Base-by-base conservation (phyloP, 35 echinoderm and acorn worm genomes). In the Apostichopus californicus region DNA sequence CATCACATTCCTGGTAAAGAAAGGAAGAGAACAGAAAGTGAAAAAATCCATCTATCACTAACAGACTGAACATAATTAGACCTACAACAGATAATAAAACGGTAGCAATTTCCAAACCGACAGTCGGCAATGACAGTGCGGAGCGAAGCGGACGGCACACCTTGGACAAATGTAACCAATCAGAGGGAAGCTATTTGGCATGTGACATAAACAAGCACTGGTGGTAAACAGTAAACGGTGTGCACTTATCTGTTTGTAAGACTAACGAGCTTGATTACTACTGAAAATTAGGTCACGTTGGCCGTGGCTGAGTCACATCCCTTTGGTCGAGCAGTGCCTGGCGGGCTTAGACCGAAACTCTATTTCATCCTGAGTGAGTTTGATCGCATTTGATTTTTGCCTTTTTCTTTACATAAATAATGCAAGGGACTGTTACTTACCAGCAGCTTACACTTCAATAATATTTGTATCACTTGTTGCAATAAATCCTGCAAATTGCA, bases 381-480 rank as follows among this genome's bases (percentile, higher is more conserved):
- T 78, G 77, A 61, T 78, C 17, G 34, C 20, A 46, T 78, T 24
- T 9, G 77, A 14, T 78, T 11, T 9, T 11, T 4, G n/a, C n/a
- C 77, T 24, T 17, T 78, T 1, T 46, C 1, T 11, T 46, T 78
- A 1, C 17, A 1, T 78, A 12, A 22, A 78, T 11, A 78, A 78
- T 17, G 17, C 8, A 9, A 78, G 17, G 17, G 20, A 17, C 8
- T 78, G 8, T 78, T 59, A 94, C 96, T 98, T 85, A 98, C 96
- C 92, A 98, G 86, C 25, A 98, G 89, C 78, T 95, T 98, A 90
- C 91, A 95, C 79, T 98, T 98, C 73, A 98, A 92, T 56, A 98
- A 54, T 86, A 98, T 98, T 85, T 98, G 96, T 64, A 98, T 88
- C 34, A 98, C 96, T 87, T 98, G 96, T 72, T 93, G 82, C 77